A percentile compares a stretch with the other conserved stretches of the same genome.
phyloP scores from a whole-genome alignment of 1,140 invertebrate species.

The Adelges cooleyi region DNA sequence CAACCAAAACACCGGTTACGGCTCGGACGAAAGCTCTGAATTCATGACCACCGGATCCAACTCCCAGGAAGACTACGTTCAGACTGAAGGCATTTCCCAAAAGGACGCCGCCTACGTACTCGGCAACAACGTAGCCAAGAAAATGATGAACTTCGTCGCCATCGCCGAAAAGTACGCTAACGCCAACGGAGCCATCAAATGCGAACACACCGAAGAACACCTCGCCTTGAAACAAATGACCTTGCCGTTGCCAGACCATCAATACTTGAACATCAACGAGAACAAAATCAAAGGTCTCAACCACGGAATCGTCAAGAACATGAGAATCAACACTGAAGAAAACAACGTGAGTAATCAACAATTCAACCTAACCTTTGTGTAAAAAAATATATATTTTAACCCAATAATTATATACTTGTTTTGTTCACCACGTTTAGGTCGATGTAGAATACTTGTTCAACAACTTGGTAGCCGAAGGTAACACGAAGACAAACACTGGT shows the following conservation, averaged over 20 bases:
- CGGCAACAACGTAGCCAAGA: not conserved
- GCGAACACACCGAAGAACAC: not conserved
- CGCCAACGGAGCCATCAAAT: not conserved
- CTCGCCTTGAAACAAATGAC: not conserved
- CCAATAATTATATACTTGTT: not conserved
- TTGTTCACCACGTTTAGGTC: not conserved
- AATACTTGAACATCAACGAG: not conserved
- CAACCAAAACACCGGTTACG: not conserved
- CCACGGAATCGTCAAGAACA: not conserved
- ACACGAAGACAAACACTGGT: not conserved
- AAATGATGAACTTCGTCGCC: not conserved
- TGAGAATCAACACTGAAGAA: not conserved
- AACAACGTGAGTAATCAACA: not conserved
- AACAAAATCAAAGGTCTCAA: not conserved
- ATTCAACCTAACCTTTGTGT: no score
- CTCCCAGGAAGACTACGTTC: not conserved
- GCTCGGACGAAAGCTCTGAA: not conserved
- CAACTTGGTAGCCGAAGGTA: not conserved
- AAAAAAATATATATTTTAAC: not conserved
- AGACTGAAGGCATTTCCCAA: not conserved
- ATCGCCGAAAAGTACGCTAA: not conserved
- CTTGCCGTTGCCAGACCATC: not conserved
- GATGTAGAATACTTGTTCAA: conserved; percentile 2
- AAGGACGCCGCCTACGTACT: not conserved
- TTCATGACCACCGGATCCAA: not conserved